These are phyloP conservation scores for Pseudomyrmex flavicornis DNA, from an alignment of 1,140 invertebrate species.

Conservation along the genomic window DNA sequence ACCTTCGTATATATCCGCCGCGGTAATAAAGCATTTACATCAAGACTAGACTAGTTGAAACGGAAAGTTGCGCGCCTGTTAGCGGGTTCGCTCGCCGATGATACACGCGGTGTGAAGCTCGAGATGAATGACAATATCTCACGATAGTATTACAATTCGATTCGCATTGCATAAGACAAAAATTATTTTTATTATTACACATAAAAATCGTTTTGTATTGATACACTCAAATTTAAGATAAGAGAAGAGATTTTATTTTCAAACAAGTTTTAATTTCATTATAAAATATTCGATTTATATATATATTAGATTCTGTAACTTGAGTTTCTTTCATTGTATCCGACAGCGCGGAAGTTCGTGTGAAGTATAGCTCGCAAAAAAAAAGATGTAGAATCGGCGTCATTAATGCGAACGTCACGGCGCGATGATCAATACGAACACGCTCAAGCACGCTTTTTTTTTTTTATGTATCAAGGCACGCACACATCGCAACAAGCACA, in stretches of 20 bases:
- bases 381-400: not conserved
- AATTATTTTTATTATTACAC: not conserved
- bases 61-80: conserved; percentile 52
- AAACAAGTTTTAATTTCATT: too few relatives aligned
- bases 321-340: conserved; percentile 3
- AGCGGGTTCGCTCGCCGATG: conserved; percentile 2
- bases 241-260: too few relatives aligned
- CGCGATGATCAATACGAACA: conserved; percentile 65
- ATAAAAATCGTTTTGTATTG: too few relatives aligned
- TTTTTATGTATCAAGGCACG: not conserved
- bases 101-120: not conserved
- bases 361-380: conserved; percentile 19
- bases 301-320: too few relatives aligned
- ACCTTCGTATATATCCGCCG: conserved; percentile 30
- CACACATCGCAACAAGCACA: not conserved
- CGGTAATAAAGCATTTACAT: conserved; percentile 56
- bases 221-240: too few relatives aligned
- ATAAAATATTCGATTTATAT: too few relatives aligned
- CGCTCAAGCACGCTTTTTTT: conserved; percentile 37
- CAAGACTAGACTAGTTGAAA: conserved; percentile 48
- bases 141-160: conserved; percentile 16
- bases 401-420: conserved; percentile 59
- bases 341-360: not conserved
- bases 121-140: conserved; percentile 1
- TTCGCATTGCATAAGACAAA: not conserved